Evolutionary conservation across 2,113 vertebrate species (phyloP), one percentile per base, ranked within the genome.

Genomic region (Anarhynchus alexandrinus): DNA sequence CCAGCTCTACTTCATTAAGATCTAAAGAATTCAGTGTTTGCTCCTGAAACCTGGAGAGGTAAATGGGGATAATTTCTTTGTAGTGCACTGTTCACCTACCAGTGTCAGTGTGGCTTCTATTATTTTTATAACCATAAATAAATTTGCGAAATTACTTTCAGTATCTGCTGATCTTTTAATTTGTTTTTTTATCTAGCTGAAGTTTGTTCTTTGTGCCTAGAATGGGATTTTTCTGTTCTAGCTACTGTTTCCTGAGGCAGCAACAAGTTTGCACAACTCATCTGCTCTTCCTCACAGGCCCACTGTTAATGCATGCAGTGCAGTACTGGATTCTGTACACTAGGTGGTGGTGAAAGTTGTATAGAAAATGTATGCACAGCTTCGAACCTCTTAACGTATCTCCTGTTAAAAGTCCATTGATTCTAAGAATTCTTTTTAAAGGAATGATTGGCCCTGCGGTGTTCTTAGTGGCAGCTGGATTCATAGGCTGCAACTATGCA

Each of bases 361-460:
- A 2, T 1, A 64, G 77, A 27, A 57, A 62, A 22, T 10, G 12
- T 12, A 3, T 12, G 1, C 30, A 1, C 6, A 4, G 42, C 11
- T 67, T 16, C 55, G 67, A 7, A 29, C 14, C 30, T 45, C 23
- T 62, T 4, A 4, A 17, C 1, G 17, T 29, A 29, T 22, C 30
- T 27, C 4, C 0, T 6, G n/a, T n/a, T 42, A 8, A 9, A 59
- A 18, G 26, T 25, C 27, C 27, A 2, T 8, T 94, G 49, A 95
- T 49, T 26, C 38, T 38, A 30, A 43, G 66, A 5, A 70, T 78
- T 82, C 74, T 90, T 67, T 88, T 52, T 95, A 10, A 82, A 99
- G 99, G 99, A 36, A 99, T 99, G 99, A 93, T 99, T 18, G 99
- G 99, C 8, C 99, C 99, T 15, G 99, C 99, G 0, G 54, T 99